Base-by-base conservation (phyloP, 2,888 invertebrate genomes). In the Lasioglossum oenotherae region DNA sequence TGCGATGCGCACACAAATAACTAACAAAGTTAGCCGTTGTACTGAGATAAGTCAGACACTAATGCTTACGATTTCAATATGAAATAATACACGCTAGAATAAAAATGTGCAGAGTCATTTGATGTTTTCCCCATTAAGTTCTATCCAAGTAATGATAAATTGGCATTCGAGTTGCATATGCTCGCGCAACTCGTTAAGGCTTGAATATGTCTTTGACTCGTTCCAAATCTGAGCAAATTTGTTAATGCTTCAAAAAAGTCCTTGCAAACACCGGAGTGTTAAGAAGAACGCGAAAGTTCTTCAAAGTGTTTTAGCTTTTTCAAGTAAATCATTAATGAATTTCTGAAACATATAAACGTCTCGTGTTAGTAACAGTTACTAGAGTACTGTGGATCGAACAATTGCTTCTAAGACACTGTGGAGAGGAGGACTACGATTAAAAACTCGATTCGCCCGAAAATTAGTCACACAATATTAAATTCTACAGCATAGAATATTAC, bases 251-350 rank as follows among this genome's bases (percentile, higher is more conserved):
- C 83, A 82, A 85, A 84, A 84, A 80, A 80, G 83, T 85, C 77
- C 88, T 84, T 84, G 82, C 74, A 85, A 87, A 85, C 87, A 87
- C 80, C 49, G 35, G n/a, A 80, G 75, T 82, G 75, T 80, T 79
- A 80, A 75, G 64, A 85, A 82, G 82, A 85, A 87, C 82, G 19
- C 8, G 23, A 76, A 84, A 77, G 87, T 86, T 88, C 91, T 95
- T 97, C 97, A 98, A 95, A 98, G 97, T 95, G 98, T 98, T 96
- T 98, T 98, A 95, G 98, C 98, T 95, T 98, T 98, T 95, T 98
- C 98, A 95, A 98, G 96, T 95, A 98, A 96, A 96, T 98, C 98
- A 95, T 98, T 98, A 95, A 98, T 98, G 96, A 98, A 98, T 97
- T 98, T 98, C 98, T 98, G 96, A 85, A 97, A 92, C 93, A 94